Base-by-base conservation (phyloP, 1,140 invertebrate species). In the Ctenoplectra terminalis region DNA sequence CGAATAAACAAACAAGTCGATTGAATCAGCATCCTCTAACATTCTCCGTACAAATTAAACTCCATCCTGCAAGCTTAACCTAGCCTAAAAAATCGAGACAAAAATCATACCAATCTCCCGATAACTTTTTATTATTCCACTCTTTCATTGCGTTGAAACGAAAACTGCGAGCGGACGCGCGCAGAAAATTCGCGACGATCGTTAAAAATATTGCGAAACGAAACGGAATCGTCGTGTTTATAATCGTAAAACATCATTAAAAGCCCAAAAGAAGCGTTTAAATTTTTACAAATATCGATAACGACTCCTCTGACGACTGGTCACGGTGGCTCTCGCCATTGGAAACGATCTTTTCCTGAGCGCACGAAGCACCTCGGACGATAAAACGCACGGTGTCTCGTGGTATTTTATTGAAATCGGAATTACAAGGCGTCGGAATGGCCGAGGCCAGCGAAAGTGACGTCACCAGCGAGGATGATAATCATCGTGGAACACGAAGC, bases 351-450 rank as follows among this genome's bases (percentile, higher is more conserved):
- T 11, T 40, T 58, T 15, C 1, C 52, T 40, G 23, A 34, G 17
- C 29, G 23, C 5, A 34, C 17, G 13, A 29, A 37, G n/a, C 34
- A 23, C 5, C 37, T 3, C 37, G 20, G 4, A 31, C 71, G 71
- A 60, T 60, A 60, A 73, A 73, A 58, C 71, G 54, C 26, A n/a
- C n/a, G 37, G 13, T 13, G 58, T 20, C 17, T 84, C 54, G 75
- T 81, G 81, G 71, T 80, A 77, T 89, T 87, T 90, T 85, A 88
- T 88, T 88, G 80, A 77, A 86, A 90, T 89, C 85, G 89, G 86
- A 88, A 91, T 91, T 88, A 88, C 90, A 71, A 63, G 54, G 52
- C 71, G 67, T 31, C 46, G 78, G 69, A 70, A 66, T 56, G 31
- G 29, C 40, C 80, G 72, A 74, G 79, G 85, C 81, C 84, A 76